These are phyloP conservation scores for Axea sp. DNA, from an alignment of 2,888 invertebrate genomes.

Conservation along the genomic window DNA sequence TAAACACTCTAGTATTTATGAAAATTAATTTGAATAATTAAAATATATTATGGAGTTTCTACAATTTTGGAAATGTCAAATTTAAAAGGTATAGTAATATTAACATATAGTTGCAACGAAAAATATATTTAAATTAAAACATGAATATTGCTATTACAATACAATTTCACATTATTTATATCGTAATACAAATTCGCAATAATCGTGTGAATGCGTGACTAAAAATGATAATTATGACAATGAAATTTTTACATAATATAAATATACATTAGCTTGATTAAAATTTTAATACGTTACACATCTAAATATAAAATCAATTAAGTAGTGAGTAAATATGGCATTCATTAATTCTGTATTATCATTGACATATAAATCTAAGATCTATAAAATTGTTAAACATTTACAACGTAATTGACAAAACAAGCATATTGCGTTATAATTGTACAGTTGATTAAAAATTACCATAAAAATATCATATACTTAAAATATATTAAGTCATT, in stretches of 20 bases:
- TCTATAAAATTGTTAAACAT: not conserved
- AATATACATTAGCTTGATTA: too few species aligned
- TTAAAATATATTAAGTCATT: not conserved
- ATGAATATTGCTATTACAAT: conserved; percentile 13
- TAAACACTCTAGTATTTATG: too few species aligned
- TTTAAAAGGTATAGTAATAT: too few species aligned
- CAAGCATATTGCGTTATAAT: not conserved
- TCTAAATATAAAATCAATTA: too few species aligned
- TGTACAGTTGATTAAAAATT: conserved; percentile 1
- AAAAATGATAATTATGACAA: too few species aligned
- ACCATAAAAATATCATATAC: not conserved
- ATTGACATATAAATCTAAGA: not conserved
- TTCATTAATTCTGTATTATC: too few species aligned
- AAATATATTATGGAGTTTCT: too few species aligned
- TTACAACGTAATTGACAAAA: not conserved
- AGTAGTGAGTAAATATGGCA: too few species aligned
- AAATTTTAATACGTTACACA: too few species aligned
- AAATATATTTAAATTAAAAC: conserved; percentile 42
- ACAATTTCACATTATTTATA: conserved; percentile 4
- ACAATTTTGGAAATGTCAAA: too few species aligned
- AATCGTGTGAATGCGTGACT: conserved; percentile 14
- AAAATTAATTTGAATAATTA: too few species aligned
- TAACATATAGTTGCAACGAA: conserved; percentile 10
- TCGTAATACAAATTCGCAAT: conserved; percentile 25
- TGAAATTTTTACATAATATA: too few species aligned